A percentile compares a stretch with the other conserved stretches of the same genome.
phyloP scores from a whole-genome alignment of 2,888 invertebrate genomes.

The Synanthedon vespiformis region DNA sequence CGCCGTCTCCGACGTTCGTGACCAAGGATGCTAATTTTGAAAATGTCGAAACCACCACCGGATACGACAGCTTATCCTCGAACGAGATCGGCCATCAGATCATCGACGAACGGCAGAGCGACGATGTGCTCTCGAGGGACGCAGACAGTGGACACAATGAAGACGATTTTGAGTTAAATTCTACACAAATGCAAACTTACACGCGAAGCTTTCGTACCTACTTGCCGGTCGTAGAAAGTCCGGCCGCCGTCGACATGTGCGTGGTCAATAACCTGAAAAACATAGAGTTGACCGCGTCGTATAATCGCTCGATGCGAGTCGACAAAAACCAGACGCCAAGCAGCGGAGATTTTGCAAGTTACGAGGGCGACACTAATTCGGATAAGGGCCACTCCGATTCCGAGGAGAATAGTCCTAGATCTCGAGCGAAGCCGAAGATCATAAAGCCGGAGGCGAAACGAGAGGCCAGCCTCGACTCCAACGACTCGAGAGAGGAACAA shows the following conservation, averaged over 20 bases:
- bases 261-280: conserved; percentile 60
- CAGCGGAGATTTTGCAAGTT: conserved; percentile 57
- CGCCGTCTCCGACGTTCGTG: conserved; percentile 62
- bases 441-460: conserved; percentile 61
- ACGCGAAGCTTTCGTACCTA: conserved; percentile 66
- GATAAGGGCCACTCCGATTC: conserved; percentile 64
- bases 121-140: conserved; percentile 31
- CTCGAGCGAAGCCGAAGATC: conserved; percentile 69
- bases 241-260: conserved; percentile 55
- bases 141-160: conserved; percentile 79
- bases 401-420: conserved; percentile 36
- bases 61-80: conserved; percentile 57
- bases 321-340: conserved; percentile 36
- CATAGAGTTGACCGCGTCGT: conserved; percentile 55
- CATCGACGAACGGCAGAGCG: conserved; percentile 31
- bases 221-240: conserved; percentile 58
- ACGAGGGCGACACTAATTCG: conserved; percentile 71
- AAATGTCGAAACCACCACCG: conserved; percentile 59
- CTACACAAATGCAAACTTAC: conserved; percentile 71
- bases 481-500: conserved; percentile 52
- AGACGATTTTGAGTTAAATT: conserved; percentile 76
- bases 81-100: conserved; percentile 54
- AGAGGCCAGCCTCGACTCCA: conserved; percentile 55
- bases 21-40: conserved; percentile 56
- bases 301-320: conserved; percentile 21